Conservation (phyloP, 2,113 vertebrate genomes). For the Danionella cerebrum region DNA sequence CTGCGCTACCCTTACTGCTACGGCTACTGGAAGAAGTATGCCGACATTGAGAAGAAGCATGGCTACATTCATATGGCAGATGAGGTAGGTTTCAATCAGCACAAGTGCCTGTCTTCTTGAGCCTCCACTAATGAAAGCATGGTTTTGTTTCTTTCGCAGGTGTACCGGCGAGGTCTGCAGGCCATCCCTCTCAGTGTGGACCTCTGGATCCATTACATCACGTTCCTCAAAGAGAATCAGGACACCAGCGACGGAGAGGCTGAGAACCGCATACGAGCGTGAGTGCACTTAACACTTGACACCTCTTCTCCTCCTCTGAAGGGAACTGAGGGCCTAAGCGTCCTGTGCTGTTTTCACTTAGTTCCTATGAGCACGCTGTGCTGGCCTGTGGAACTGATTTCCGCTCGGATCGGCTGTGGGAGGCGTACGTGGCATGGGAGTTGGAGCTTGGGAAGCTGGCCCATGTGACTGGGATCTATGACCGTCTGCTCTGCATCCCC, state of each 20-base stretch:
- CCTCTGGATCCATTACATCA: slow-evolving; percentile 96
- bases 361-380: slow-evolving; percentile 89
- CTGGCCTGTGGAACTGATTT: slow-evolving; percentile 95
- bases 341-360: slow-evolving; percentile 47
- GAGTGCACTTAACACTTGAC: slow-evolving; percentile 47
- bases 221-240: slow-evolving; percentile 91
- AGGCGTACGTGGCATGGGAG: slow-evolving; percentile 92
- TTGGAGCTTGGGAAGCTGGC: slow-evolving; percentile 81
- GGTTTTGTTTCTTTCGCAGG: slow-evolving; percentile 56
- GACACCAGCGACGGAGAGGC: slow-evolving; percentile 80
- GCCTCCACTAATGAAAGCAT: too few species aligned
- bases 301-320: too few species aligned
- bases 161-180: slow-evolving; percentile 92
- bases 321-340: too few species aligned
- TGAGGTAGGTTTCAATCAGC: slow-evolving; percentile 68
- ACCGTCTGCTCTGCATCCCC: slow-evolving; percentile 89
- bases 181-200: slow-evolving; percentile 97
- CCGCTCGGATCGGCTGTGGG: slow-evolving; percentile 95
- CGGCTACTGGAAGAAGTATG: slow-evolving; percentile 98
- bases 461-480: slow-evolving; percentile 88
- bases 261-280: slow-evolving; percentile 82
- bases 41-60: slow-evolving; percentile 90
- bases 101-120: background rate
- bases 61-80: slow-evolving; percentile 83
- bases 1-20: slow-evolving; percentile 95